Evolutionary conservation across 2,113 vertebrate genomes (phyloP).

Genomic region (Anser brachyrhynchus): DNA sequence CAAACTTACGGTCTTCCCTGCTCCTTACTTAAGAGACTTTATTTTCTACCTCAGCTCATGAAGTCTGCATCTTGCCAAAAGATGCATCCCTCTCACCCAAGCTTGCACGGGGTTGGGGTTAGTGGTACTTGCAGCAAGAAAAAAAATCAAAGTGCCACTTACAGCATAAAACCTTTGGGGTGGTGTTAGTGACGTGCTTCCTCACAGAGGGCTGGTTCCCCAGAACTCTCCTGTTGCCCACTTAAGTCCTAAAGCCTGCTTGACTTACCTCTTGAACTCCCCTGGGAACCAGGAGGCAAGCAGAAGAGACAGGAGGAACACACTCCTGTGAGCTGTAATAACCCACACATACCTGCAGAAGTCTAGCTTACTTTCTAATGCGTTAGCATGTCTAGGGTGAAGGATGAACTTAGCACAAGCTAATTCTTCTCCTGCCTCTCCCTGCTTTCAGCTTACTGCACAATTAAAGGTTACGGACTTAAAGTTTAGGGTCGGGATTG

Average conservation of each 20-base stretch:
- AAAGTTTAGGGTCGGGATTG: not conserved
- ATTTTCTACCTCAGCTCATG: not conserved
- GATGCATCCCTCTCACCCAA: not conserved
- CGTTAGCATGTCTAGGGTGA: not conserved
- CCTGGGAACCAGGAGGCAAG: not conserved
- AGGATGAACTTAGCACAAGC: not conserved
- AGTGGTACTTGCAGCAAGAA: not conserved
- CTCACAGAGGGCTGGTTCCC: not conserved
- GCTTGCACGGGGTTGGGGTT: not conserved
- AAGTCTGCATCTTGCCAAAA: not conserved
- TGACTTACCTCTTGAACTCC: not conserved
- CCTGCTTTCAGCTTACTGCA: not conserved
- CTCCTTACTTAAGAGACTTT: not conserved
- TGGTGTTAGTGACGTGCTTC: rapidly evolving
- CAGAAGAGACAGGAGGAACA: too few species aligned
- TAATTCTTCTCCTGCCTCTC: not conserved
- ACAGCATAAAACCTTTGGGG: too few species aligned
- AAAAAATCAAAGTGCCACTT: not conserved
- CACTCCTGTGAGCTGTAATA: not conserved
- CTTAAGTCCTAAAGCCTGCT: not conserved
- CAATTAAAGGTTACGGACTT: not conserved
- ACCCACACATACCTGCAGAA: not conserved
- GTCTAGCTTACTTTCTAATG: not conserved
- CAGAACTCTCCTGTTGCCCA: not conserved
- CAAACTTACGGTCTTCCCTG: rapidly evolving